phyloP scores from a whole-genome alignment of 2,113 vertebrate species.

The Coptodon rendalli region DNA sequence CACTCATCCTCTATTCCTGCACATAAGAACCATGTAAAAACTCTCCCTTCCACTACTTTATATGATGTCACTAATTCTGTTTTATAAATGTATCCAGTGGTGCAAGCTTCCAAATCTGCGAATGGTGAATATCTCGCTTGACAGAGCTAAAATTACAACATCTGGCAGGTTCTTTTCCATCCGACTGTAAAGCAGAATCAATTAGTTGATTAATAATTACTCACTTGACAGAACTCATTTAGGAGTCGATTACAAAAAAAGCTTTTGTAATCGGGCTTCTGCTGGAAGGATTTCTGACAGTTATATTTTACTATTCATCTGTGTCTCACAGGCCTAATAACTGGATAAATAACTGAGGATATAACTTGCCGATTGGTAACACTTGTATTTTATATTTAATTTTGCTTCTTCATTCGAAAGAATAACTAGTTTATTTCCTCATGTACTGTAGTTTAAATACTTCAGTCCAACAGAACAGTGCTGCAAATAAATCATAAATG shows the following conservation, averaged over 20 bases:
- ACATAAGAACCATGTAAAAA: background rate
- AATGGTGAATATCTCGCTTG: background rate
- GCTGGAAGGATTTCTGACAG: rapidly evolving
- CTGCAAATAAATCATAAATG: background rate
- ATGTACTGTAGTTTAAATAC: background rate
- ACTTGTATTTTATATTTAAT: background rate
- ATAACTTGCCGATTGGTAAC: background rate
- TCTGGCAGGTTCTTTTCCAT: background rate
- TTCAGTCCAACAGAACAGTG: background rate
- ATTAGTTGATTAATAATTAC: background rate
- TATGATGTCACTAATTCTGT: background rate
- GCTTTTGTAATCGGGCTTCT: background rate
- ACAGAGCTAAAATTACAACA: background rate
- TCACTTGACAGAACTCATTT: background rate
- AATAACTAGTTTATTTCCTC: background rate
- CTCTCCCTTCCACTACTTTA: background rate
- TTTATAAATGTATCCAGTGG: background rate
- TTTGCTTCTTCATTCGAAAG: background rate
- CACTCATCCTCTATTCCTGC: background rate
- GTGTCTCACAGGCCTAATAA: background rate
- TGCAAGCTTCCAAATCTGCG: background rate
- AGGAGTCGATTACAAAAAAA: rapidly evolving
- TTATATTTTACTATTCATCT: background rate
- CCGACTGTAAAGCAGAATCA: background rate
- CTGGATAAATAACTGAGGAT: background rate